Evolutionary conservation across 2,797 vertebrate species (phyloP).

Genomic region (Cryptoprocta ferox): DNA sequence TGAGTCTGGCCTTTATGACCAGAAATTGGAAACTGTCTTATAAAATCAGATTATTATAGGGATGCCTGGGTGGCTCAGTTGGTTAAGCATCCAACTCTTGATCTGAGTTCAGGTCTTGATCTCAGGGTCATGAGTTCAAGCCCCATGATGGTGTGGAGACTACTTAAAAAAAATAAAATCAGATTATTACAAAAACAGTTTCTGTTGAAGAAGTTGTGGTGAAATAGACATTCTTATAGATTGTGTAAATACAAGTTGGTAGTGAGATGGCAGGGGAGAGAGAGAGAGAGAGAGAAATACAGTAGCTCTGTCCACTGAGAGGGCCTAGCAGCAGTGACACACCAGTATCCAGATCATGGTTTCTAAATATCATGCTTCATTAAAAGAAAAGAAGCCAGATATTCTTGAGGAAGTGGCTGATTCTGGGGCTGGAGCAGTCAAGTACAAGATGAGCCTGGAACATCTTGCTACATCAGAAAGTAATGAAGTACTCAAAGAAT

Average conservation of each 20-base stretch:
- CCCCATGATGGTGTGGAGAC: too few species aligned
- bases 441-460: neutral
- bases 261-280: neutral
- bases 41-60: neutral
- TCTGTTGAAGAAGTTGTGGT: neutral
- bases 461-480: neutral
- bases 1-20: neutral
- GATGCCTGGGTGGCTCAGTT: too few species aligned
- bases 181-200: neutral
- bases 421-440: neutral
- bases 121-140: too few species aligned
- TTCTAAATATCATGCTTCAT: neutral
- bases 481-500: neutral
- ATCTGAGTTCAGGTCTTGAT: too few species aligned
- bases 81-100: too few species aligned
- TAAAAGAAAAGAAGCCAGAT: neutral
- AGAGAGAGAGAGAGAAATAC: neutral
- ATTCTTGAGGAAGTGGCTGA: neutral
- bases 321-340: too few species aligned
- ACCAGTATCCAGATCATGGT: neutral
- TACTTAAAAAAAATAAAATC: neutral
- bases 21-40: neutral
- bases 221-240: neutral
- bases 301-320: neutral
- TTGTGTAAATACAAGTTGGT: neutral